Conservation (phyloP, 2,888 invertebrate genomes). For the Heterodera filipjevi region DNA sequence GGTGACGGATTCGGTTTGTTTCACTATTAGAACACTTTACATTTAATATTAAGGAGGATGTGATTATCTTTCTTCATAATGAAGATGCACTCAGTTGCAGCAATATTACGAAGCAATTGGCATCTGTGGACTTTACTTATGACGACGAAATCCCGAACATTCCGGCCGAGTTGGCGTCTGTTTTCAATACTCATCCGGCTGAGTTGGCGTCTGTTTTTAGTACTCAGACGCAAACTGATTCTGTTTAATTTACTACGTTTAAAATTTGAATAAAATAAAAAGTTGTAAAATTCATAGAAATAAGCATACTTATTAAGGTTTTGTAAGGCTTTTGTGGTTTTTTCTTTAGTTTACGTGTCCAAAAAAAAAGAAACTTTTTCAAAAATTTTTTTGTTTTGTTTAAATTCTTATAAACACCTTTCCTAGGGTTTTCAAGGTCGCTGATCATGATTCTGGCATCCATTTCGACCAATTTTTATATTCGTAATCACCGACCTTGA, state of each 20-base stretch:
- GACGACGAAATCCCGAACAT: not conserved
- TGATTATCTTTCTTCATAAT: not conserved
- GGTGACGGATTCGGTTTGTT: not conserved
- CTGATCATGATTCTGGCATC: too few relatives aligned
- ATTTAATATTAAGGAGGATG: not conserved
- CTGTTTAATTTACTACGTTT: not conserved
- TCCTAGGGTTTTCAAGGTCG: too few relatives aligned
- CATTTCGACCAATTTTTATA: too few relatives aligned
- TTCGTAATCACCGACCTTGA: too few relatives aligned
- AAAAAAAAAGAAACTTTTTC: too few relatives aligned
- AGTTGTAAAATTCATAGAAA: not conserved
- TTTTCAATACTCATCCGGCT: not conserved
- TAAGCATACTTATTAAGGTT: not conserved
- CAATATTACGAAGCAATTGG: not conserved
- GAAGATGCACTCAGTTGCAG: not conserved
- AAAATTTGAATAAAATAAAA: constrained; percentile 2
- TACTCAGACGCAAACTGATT: not conserved
- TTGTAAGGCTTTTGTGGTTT: too few relatives aligned
- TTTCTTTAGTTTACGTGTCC: too few relatives aligned
- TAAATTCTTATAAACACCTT: too few relatives aligned
- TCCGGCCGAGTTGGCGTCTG: not conserved
- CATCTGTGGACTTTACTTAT: not conserved
- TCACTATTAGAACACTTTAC: not conserved
- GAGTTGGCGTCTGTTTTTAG: not conserved
- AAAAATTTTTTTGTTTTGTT: too few relatives aligned